A percentile compares a stretch with the other conserved stretches of the same genome.
These are phyloP conservation scores for Clarias pachynema DNA, from an alignment of 2,797 vertebrate species.

Conservation along the genomic window DNA sequence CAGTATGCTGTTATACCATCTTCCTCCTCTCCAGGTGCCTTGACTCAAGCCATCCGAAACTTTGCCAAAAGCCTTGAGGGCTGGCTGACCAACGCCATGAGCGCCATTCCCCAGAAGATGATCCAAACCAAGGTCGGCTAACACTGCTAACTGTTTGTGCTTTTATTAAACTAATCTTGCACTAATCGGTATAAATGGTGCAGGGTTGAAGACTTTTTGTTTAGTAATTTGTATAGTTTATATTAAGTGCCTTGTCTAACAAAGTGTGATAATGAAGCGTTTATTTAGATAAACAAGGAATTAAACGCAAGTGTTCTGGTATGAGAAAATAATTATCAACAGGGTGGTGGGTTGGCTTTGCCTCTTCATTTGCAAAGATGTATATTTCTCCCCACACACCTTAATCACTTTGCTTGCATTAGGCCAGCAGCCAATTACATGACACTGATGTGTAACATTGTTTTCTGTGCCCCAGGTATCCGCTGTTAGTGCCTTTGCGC, in stretches of 20 bases:
- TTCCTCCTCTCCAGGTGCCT: conserved; percentile 80
- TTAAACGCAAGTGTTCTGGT: not conserved
- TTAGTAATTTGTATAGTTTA: not conserved
- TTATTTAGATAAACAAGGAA: not conserved
- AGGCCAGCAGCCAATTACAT: not conserved
- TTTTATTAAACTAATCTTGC: not conserved
- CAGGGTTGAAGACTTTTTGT: not conserved
- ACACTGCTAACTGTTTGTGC: not conserved
- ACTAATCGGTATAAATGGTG: not conserved
- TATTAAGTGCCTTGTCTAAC: not conserved
- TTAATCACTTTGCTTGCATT: not conserved
- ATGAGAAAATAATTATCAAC: not conserved
- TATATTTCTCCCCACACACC: not conserved
- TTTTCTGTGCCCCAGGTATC: conserved; percentile 79
- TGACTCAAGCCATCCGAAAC: conserved; percentile 98
- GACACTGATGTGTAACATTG: not conserved
- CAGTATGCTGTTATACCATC: not conserved
- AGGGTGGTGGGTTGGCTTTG: not conserved
- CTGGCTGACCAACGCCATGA: conserved; percentile 96
- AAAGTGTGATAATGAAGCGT: not conserved
- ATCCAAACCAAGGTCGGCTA: conserved; percentile 91
- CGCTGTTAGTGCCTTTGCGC: conserved; percentile 96
- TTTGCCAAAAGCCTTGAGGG: conserved; percentile 99
- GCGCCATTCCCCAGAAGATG: conserved; percentile 88
- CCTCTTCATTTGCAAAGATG: not conserved